These are phyloP conservation scores for Holacanthus passer DNA, from an alignment of 2,113 vertebrate genomes.

Conservation along the genomic window DNA sequence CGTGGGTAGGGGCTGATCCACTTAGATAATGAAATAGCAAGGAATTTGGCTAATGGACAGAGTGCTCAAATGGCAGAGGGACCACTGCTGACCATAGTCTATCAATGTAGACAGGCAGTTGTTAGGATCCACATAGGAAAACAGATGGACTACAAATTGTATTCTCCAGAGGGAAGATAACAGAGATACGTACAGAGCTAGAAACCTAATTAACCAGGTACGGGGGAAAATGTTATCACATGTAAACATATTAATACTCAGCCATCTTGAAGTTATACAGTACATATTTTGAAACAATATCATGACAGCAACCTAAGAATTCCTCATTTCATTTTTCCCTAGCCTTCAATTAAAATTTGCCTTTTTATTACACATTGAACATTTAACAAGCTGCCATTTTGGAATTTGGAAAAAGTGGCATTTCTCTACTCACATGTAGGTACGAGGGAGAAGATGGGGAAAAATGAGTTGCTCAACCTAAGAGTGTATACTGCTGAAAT, in stretches of 20 bases:
- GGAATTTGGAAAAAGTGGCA: background rate
- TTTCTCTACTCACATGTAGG: background rate
- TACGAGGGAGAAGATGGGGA: background rate
- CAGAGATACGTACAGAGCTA: background rate
- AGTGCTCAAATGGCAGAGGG: slow-evolving; percentile 36
- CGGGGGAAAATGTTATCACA: background rate
- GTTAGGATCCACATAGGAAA: slow-evolving; percentile 15
- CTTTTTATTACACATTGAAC: background rate
- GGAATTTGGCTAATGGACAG: slow-evolving; percentile 72
- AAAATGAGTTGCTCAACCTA: background rate
- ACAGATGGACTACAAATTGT: slow-evolving; percentile 15
- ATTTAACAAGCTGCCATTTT: background rate
- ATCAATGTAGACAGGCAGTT: slow-evolving; percentile 24
- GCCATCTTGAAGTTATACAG: background rate
- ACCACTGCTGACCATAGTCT: slow-evolving; percentile 40
- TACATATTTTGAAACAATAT: background rate
- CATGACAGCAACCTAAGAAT: background rate
- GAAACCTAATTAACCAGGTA: background rate
- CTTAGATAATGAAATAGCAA: slow-evolving; percentile 75
- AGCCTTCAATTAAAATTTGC: background rate
- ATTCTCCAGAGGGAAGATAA: slow-evolving; percentile 18
- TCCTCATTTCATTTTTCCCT: background rate
- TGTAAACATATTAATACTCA: background rate
- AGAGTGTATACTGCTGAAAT: background rate
- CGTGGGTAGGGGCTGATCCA: slow-evolving; percentile 25